These are phyloP conservation scores for honey bee (Apis mellifera) DNA, from an alignment of 1,140 invertebrate species.

Conservation along the genomic window Amel_HAv3.1 CM009932.2:14258001-14258500, in stretches of 20 bases:
- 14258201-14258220: conserved; percentile 1
- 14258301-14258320: conserved; percentile 20
- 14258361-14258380: conserved; percentile 45
- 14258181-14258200: conserved; percentile 22
- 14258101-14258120: conserved; percentile 63
- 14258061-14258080: conserved; percentile 49
- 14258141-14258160: conserved; percentile 35
- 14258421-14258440: conserved; percentile 58
- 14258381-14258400: conserved; percentile 47
- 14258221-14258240: conserved; percentile 10
- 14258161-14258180: conserved; percentile 39
- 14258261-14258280: background rate
- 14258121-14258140: conserved; percentile 64
- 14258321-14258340: background rate
- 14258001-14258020: conserved; percentile 25
- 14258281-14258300: conserved; percentile 37
- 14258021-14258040: conserved; percentile 40
- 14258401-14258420: conserved; percentile 58
- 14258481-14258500: conserved; percentile 27
- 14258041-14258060: conserved; percentile 38
- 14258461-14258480: conserved; percentile 42
- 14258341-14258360: conserved; percentile 24
- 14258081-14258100: conserved; percentile 43
- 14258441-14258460: conserved; percentile 46
- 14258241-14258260: conserved; percentile 23